A percentile compares a stretch with the other conserved stretches of the same genome.
These are phyloP conservation scores for Protaetia brevitarsis DNA, from an alignment of 1,140 invertebrate species.

Conservation along the genomic window DNA sequence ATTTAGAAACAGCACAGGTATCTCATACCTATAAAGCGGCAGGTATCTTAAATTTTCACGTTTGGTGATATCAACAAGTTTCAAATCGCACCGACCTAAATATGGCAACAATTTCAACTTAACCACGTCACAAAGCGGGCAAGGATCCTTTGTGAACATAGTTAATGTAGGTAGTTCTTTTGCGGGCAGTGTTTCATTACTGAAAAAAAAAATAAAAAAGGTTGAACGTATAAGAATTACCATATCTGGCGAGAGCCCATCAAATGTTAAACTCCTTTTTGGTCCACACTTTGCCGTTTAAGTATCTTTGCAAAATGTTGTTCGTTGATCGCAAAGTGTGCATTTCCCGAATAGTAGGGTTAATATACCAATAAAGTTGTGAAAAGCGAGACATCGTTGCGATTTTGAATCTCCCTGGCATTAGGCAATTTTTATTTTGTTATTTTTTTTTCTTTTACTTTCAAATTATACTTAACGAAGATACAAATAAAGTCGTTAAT, in stretches of 20 bases:
- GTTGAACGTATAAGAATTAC: background rate
- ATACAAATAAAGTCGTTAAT: too few species aligned
- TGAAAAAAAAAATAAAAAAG: slow-evolving; percentile 25
- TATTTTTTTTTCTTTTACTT: too few species aligned
- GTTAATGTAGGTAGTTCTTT: slow-evolving; percentile 58
- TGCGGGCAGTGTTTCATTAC: slow-evolving; percentile 26
- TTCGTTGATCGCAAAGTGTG: too few species aligned
- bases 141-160: slow-evolving; percentile 78
- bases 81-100: slow-evolving; percentile 57
- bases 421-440: too few species aligned
- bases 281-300: too few species aligned
- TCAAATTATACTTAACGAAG: too few species aligned
- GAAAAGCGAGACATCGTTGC: too few species aligned
- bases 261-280: background rate
- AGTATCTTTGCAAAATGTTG: too few species aligned
- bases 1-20: slow-evolving; percentile 84
- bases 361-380: too few species aligned
- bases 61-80: slow-evolving; percentile 73
- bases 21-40: slow-evolving; percentile 77
- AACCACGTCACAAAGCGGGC: slow-evolving; percentile 77
- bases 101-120: slow-evolving; percentile 66
- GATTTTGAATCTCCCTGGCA: too few species aligned
- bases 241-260: background rate
- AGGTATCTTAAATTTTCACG: slow-evolving; percentile 70
- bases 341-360: too few species aligned